Percentiles rank a stretch among this genome's conserved stretches.
Evolutionary conservation across 2,888 invertebrate species (phyloP).

Genomic region (Melieria omissa): DNA sequence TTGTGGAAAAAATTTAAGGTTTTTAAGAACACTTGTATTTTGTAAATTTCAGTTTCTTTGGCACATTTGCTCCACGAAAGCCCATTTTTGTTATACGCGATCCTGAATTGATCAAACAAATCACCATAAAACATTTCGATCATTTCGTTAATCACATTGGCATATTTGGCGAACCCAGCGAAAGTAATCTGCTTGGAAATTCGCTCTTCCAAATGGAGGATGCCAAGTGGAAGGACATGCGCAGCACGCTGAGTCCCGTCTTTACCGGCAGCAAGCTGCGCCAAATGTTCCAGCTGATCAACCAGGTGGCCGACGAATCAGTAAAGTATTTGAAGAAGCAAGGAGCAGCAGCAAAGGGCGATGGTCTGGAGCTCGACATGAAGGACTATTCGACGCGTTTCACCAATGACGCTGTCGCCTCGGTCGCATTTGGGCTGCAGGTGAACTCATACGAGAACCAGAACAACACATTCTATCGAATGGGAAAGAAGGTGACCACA

Average conservation of each 20-base stretch:
- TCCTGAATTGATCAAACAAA: constrained; percentile 69
- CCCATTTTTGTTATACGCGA: constrained; percentile 68
- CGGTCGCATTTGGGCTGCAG: constrained; percentile 67
- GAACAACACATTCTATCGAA: constrained; percentile 70
- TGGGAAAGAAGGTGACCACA: constrained; percentile 68
- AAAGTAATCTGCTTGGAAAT: constrained; percentile 67
- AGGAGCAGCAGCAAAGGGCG: not conserved
- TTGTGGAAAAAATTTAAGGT: no score
- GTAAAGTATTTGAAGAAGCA: constrained; percentile 50
- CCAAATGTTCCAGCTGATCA: constrained; percentile 65
- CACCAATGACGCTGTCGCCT: constrained; percentile 68
- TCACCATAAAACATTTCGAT: constrained; percentile 72
- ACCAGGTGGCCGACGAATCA: constrained; percentile 59
- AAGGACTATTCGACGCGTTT: constrained; percentile 64
- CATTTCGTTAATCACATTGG: constrained; percentile 69
- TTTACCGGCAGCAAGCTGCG: constrained; percentile 69
- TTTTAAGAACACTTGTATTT: no score
- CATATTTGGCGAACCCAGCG: constrained; percentile 60
- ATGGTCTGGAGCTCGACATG: constrained; percentile 58
- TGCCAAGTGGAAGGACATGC: constrained; percentile 66
- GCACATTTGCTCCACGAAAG: constrained; percentile 66
- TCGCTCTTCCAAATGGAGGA: constrained; percentile 68
- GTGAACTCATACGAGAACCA: constrained; percentile 69
- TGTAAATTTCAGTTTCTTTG: constrained; percentile 65
- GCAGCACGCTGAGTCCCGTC: constrained; percentile 66